Base-by-base conservation (phyloP, 2,888 invertebrate genomes). In the Protodeltote pygarga region DNA sequence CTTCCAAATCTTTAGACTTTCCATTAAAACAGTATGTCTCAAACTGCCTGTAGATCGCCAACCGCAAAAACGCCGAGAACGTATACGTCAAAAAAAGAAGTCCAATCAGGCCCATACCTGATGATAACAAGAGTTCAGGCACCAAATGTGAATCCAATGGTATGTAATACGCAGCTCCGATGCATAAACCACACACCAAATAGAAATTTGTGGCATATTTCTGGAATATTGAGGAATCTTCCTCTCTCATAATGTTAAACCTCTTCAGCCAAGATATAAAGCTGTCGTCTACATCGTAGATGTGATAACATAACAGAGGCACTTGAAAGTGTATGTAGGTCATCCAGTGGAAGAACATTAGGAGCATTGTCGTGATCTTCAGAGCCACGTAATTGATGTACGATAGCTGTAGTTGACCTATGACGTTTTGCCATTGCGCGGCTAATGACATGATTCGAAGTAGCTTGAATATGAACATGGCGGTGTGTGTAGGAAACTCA, bases 331-430 rank as follows among this genome's bases (percentile, higher is more conserved):
- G 80, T 3, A 81, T 48, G 48, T 73, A 86, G 1, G 85, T 81
- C 72, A 81, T 71, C 85, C 86, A 86, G 20, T 85, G 85, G 21
- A 81, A 77, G 54, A 85, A 85, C 4, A 82, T 40, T 0, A 79
- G n/a, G 0, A 72, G 32, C 31, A 69, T 62, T 3, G 66, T 23
- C 0, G 70, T 5, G 1, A 77, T 58, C 1, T 64, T 65, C 0
- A 73, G 8, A 0, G 61, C 48, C 1, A 73, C 64, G 4, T 75
- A 64, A 1, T 59, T 59, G 9, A 74, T 54, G 54, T 81, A 85
- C 0, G 80, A 74, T 2, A 83, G 39, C 1, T 70, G 64, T 1
- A 84, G 23, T 42, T 85, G 87, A 1, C 78, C 67, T 1, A 70
- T 37, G 1, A 83, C 60, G 35, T 64, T 74, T 3, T 29, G 59